Conservation (phyloP, 2,797 vertebrate genomes). For the Cyclura pinguis region DNA sequence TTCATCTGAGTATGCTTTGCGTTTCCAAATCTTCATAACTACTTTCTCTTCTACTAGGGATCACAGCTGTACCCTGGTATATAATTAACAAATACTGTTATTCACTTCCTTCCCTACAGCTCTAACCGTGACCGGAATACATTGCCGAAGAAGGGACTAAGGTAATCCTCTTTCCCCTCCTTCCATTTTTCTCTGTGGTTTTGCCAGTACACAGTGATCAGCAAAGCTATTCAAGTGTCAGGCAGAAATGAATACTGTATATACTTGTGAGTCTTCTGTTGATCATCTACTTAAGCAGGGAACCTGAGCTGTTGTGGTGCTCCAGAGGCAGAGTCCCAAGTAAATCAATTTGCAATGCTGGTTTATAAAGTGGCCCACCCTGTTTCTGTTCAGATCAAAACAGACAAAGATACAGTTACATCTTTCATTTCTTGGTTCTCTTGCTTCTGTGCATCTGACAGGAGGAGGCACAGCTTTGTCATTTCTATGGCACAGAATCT, state of each 20-base stretch:
- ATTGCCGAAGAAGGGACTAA: constrained; percentile 95
- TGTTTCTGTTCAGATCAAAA: background rate
- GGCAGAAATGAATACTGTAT: background rate
- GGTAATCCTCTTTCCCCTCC: constrained; percentile 77
- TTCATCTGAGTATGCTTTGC: background rate
- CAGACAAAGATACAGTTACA: background rate
- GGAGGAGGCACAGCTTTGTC: background rate
- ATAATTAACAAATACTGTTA: constrained; percentile 36
- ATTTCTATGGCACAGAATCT: background rate
- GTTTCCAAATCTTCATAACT: background rate
- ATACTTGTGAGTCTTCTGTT: constrained; percentile 6
- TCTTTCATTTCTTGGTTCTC: background rate
- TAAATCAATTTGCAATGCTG: constrained; percentile 16
- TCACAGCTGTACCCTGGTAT: constrained; percentile 13
- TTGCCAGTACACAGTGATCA: background rate
- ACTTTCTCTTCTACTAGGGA: background rate
- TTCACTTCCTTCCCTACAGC: constrained; percentile 78
- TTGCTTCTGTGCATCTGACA: background rate
- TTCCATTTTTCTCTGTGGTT: background rate
- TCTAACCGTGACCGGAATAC: constrained; percentile 92
- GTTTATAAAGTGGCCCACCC: constrained; percentile 22
- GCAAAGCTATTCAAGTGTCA: background rate
- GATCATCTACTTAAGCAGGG: background rate
- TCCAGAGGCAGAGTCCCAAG: background rate
- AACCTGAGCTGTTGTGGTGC: background rate